These are phyloP conservation scores for Pithys albifrons DNA, from an alignment of 2,113 vertebrate species.

Conservation along the genomic window DNA sequence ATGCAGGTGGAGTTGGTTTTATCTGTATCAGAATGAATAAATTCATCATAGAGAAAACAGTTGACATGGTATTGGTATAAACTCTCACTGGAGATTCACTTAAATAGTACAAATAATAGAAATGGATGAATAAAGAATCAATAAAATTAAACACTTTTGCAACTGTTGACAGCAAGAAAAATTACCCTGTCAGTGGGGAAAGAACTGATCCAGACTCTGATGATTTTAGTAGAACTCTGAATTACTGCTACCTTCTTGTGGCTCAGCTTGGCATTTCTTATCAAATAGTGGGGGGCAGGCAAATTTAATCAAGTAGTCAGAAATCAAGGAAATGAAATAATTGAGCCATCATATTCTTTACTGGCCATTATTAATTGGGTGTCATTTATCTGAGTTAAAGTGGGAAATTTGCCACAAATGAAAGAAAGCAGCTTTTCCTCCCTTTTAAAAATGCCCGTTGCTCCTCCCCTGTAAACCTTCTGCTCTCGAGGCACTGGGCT, in stretches of 20 bases:
- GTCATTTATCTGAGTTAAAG: neutral
- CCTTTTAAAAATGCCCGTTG: neutral
- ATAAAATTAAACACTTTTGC: constrained; percentile 27
- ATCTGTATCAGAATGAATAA: neutral
- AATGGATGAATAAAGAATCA: neutral
- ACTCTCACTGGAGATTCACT: neutral
- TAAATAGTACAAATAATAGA: neutral
- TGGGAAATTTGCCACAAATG: neutral
- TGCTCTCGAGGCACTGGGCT: neutral
- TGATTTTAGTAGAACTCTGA: neutral
- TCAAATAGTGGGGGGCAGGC: neutral
- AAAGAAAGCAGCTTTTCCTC: neutral
- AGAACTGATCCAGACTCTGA: neutral
- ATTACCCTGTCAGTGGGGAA: neutral
- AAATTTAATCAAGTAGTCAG: neutral
- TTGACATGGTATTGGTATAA: neutral
- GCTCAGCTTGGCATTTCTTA: neutral
- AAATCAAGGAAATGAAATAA: neutral
- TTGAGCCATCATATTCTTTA: neutral
- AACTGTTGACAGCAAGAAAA: constrained; percentile 13
- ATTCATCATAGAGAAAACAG: neutral
- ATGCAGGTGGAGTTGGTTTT: neutral
- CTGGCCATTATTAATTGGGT: neutral
- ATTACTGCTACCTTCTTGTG: neutral
- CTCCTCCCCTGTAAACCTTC: neutral